Evolutionary conservation across 2,113 vertebrate species (phyloP), one percentile per base, ranked within the genome.

Genomic region (Nothocercus julius): DNA sequence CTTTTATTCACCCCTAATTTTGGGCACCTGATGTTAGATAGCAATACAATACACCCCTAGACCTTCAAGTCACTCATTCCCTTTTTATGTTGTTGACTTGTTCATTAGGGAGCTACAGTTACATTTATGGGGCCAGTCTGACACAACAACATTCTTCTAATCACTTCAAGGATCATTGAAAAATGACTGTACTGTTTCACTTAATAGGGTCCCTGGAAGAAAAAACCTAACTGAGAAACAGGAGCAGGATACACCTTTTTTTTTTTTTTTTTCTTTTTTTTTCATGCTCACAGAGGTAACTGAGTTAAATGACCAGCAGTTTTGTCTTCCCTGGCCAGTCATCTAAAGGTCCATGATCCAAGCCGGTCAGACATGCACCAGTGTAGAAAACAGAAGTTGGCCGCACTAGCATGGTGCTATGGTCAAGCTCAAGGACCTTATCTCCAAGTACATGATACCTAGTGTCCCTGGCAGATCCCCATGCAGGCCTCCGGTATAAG

Each of bases 341-440:
- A 88, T 83, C 74, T 20, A 11, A 49, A 49, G 49, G 51, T 45
- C 73, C 6, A 1, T 45, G 7, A 11, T 82, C n/a, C 56, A 82
- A 54, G 40, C 32, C 63, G 54, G n/a, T 17, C 40, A 70, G 38
- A 73, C 7, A 34, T 22, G 25, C 27, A 77, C 14, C 28, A 64
- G 38, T 21, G 44, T 15, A 49, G 30, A 86, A 68, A n/a, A 69
- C 11, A 56, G 54, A 56, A 56, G 28, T 28, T 32, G 32, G 54
- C 28, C 30, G 3, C 17, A 3, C 14, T 13, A 28, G 5, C 1
- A 8, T 9, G 20, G 11, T 18, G 28, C 1, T 0, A 4, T 62
- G 53, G 38, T 49, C 45, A 25, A 38, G n/a, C 16, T 91, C 69
- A 14, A 4, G 14, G 0, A 21, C 21, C 5, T 17, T 68, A 73